A percentile compares a stretch with the other conserved stretches of the same genome.
Conservation (phyloP, 2,113 vertebrate genomes). For the Amphilophus citrinellus region DNA sequence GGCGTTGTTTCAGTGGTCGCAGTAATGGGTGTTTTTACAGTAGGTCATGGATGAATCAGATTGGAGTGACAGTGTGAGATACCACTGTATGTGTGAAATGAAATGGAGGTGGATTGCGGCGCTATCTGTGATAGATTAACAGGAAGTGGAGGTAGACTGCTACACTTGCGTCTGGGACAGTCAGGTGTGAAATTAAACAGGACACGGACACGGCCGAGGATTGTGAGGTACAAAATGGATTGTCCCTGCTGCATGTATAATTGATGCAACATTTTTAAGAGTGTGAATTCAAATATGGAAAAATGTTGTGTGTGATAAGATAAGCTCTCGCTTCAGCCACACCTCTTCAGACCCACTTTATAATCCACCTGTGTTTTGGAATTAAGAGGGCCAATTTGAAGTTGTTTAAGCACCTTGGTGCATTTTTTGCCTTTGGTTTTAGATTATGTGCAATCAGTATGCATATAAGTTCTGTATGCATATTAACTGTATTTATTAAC, state of each 20-base stretch:
- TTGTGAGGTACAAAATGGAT: constrained; percentile 54
- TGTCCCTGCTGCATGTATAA: constrained; percentile 57
- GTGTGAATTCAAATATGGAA: constrained; percentile 6
- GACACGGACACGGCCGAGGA: constrained; percentile 61
- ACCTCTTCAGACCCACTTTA: background rate
- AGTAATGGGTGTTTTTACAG: constrained; percentile 30
- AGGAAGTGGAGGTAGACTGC: constrained; percentile 52
- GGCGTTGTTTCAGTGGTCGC: constrained; percentile 26
- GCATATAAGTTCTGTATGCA: background rate
- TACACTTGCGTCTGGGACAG: constrained; percentile 48
- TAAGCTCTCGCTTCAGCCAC: background rate
- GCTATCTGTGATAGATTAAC: constrained; percentile 52
- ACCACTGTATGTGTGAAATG: constrained; percentile 34
- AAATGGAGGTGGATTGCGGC: constrained; percentile 31
- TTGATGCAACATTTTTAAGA: constrained; percentile 52
- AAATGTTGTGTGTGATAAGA: background rate
- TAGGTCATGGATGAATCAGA: constrained; percentile 50
- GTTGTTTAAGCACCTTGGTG: background rate
- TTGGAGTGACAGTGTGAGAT: constrained; percentile 51
- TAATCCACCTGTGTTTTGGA: background rate
- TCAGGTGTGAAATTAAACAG: constrained; percentile 85
- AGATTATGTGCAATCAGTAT: background rate
- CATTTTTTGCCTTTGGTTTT: background rate
- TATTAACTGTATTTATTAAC: no score
- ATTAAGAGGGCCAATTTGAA: background rate